Percentiles rank a stretch among this genome's conserved stretches.
These are phyloP conservation scores for Eumerus sabulonum DNA, from an alignment of 2,888 invertebrate genomes.

Conservation along the genomic window DNA sequence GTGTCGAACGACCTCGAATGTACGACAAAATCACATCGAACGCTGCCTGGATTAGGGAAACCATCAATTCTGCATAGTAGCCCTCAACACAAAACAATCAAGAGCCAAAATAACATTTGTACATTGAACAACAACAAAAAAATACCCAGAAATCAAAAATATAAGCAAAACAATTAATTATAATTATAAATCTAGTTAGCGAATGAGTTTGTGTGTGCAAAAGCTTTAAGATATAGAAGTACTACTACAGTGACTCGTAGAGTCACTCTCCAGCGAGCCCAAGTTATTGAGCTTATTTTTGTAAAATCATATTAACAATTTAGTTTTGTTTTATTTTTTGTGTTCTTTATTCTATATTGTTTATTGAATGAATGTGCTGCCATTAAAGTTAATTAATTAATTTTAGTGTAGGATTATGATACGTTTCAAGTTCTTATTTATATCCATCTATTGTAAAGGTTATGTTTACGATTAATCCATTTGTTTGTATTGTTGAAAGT, in stretches of 20 bases:
- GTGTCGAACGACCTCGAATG: constrained; percentile 88
- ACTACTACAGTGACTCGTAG: no score
- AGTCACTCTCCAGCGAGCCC: not conserved
- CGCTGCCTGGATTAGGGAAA: constrained; percentile 91
- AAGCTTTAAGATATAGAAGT: not conserved
- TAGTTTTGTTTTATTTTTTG: constrained; percentile 6
- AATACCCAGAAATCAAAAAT: constrained; percentile 69
- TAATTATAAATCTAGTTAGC: constrained; percentile 1
- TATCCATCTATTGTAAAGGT: constrained; percentile 31
- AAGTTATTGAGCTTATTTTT: constrained; percentile 34
- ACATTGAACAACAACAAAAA: constrained; percentile 66
- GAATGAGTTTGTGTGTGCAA: constrained; percentile 36
- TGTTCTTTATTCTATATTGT: constrained; percentile 11
- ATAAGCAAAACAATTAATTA: constrained; percentile 16
- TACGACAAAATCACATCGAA: constrained; percentile 91
- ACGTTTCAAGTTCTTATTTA: constrained; percentile 41
- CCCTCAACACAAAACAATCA: constrained; percentile 18
- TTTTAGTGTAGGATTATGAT: constrained; percentile 21
- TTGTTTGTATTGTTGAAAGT: constrained; percentile 51
- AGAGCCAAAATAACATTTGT: constrained; percentile 28
- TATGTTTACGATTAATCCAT: constrained; percentile 18
- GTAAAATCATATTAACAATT: constrained; percentile 46
- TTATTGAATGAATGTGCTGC: constrained; percentile 68
- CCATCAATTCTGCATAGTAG: constrained; percentile 81
- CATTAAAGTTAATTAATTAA: constrained; percentile 61